Evolutionary conservation across 1,140 invertebrate genomes (phyloP).

Genomic region (Heliconius himera): DNA sequence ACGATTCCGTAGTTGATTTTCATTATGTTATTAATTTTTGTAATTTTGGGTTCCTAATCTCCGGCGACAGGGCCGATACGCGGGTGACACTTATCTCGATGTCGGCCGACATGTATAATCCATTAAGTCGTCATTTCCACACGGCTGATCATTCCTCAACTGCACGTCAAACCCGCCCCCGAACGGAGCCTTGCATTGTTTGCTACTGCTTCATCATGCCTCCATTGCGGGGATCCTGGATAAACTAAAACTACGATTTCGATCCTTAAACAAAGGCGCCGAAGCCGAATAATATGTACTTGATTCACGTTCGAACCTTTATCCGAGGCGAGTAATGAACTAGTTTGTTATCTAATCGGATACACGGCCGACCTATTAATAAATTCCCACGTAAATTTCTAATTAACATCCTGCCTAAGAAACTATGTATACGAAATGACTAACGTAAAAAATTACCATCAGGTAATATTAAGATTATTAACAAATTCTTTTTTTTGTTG

Average conservation of each 20-base stretch:
- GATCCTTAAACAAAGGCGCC: conserved; percentile 53
- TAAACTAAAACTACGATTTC: conserved; percentile 39
- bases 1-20: conserved; percentile 65
- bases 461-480: conserved; percentile 19
- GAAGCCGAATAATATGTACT: conserved; percentile 29
- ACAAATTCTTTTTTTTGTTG: conserved; percentile 54
- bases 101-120: conserved; percentile 79
- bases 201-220: conserved; percentile 71
- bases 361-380: conserved; percentile 74
- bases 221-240: conserved; percentile 56
- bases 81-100: conserved; percentile 77
- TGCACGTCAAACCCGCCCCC: conserved; percentile 73
- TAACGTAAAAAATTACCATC: conserved; percentile 26
- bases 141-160: conserved; percentile 76
- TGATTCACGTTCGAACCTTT: conserved; percentile 39
- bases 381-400: conserved; percentile 76
- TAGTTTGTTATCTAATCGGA: conserved; percentile 78
- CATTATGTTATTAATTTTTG: conserved; percentile 78
- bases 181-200: conserved; percentile 67
- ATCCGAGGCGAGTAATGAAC: conserved; percentile 67
- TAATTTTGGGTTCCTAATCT: conserved; percentile 77
- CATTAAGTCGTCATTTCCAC: conserved; percentile 81
- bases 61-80: conserved; percentile 66
- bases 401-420: conserved; percentile 67
- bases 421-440: conserved; percentile 14